phyloP scores from a whole-genome alignment of 2,113 vertebrate species.

The Carollia perspicillata region DNA sequence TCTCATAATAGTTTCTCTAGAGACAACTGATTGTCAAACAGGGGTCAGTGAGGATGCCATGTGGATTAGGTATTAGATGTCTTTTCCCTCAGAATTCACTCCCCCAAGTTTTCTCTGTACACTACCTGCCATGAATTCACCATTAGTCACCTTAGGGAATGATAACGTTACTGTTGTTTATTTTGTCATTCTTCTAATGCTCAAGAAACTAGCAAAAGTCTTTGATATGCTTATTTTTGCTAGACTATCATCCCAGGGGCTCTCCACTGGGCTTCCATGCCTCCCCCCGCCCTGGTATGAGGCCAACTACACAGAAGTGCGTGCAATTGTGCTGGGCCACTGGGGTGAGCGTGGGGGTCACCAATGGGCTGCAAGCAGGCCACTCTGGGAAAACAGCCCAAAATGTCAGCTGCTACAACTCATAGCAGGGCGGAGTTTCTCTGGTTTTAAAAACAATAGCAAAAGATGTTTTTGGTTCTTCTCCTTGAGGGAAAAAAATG shows the following conservation, averaged over 20 bases:
- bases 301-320: neutral
- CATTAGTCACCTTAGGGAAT: neutral
- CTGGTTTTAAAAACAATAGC: neutral
- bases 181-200: neutral
- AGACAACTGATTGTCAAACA: neutral
- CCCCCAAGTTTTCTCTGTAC: neutral
- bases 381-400: neutral
- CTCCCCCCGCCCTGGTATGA: neutral
- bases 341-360: neutral
- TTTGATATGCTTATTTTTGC: neutral
- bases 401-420: neutral
- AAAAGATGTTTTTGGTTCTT: neutral
- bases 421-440: neutral
- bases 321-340: neutral
- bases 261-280: neutral
- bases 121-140: neutral
- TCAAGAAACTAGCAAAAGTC: neutral
- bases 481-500: neutral
- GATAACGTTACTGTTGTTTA: neutral
- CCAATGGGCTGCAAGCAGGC: neutral
- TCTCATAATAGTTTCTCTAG: neutral
- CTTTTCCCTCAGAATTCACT: neutral
- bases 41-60: neutral
- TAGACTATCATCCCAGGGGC: neutral
- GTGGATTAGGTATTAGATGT: neutral